Evolutionary conservation across 2,797 vertebrate genomes (phyloP), one percentile per base, ranked within the genome.

Genomic region (Poecile montanus): DNA sequence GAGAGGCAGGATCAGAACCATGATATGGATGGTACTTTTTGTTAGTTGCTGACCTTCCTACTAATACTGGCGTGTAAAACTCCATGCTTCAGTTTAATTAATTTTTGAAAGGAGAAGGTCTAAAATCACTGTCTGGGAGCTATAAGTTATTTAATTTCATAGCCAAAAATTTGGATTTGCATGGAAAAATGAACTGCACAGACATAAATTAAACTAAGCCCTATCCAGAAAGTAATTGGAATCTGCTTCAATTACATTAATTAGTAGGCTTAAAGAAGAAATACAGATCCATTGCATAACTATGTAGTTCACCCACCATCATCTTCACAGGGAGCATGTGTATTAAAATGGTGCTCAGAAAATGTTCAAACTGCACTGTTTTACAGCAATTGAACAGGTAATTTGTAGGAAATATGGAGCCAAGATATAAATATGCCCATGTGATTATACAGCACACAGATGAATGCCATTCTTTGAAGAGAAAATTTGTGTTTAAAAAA

Each of bases 161-260:
- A 83, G 54, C 47, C 77, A 90, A 85, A 87, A 85, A 71, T 34
- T 48, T 74, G 19, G 50, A 89, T 90, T 90, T 90, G 32, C 50
- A 84, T 63, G 32, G 58, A 54, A 95, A 96, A 91, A 90, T 86
- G 40, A 91, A 84, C 40, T 62, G 18, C 36, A 62, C 0, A 0
- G n/a, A 10, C 50, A 91, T 78, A 95, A 93, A 75, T 93, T 91
- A 83, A 92, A 72, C 47, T 68, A 84, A 80, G 3, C 30, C 5
- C 7, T 68, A 84, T 75, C 40, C 65, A 91, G 60, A 91, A 93
- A 76, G 19, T 77, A 92, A 86, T 56, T 89, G 51, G 47, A 88
- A 75, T 82, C 27, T 7, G 1, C 48, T 87, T 92, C 51, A 89
- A 40, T 89, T 93, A 78, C 40, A 48, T 36, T 58, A 88, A 92